Evolutionary conservation across 2,888 invertebrate genomes (phyloP).

Genomic region (Lasioglossum vierecki): DNA sequence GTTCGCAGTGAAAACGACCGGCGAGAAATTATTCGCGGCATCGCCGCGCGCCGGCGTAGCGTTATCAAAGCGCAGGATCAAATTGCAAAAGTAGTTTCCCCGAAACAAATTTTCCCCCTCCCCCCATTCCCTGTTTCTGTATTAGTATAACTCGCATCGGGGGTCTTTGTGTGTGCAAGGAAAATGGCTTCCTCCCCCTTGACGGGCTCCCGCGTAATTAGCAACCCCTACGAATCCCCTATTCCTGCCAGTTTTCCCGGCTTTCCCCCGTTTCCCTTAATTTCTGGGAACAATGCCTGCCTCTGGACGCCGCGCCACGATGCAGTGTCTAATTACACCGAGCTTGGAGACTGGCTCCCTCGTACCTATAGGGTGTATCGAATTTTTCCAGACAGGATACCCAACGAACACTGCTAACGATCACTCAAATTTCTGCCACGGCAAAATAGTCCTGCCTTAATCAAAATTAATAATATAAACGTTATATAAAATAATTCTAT

Average conservation of each 20-base stretch:
- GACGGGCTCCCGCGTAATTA: slow-evolving; percentile 77
- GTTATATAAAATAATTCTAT: no score
- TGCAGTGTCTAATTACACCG: slow-evolving; percentile 83
- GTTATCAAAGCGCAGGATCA: slow-evolving; percentile 49
- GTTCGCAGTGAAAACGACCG: not conserved
- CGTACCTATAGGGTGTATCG: slow-evolving; percentile 41
- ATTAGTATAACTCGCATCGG: slow-evolving; percentile 71
- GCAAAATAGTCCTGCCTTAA: no score
- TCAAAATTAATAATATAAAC: no score
- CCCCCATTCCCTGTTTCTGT: slow-evolving; percentile 36
- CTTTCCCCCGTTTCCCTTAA: slow-evolving; percentile 81
- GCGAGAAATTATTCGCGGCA: slow-evolving; percentile 16
- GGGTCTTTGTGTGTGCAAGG: slow-evolving; percentile 62
- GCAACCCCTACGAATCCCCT: slow-evolving; percentile 74
- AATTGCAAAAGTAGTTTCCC: slow-evolving; percentile 62
- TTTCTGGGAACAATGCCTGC: slow-evolving; percentile 80
- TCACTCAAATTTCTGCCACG: no score
- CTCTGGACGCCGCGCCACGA: slow-evolving; percentile 79
- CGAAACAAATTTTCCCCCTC: slow-evolving; percentile 65
- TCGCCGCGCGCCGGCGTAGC: not conserved
- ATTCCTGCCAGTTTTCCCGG: slow-evolving; percentile 71
- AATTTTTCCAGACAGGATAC: slow-evolving; percentile 11
- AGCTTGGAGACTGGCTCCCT: slow-evolving; percentile 32
- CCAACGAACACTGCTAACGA: no score
- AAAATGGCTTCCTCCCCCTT: slow-evolving; percentile 76